These are phyloP conservation scores for Metopolophium dirhodum DNA, from an alignment of 1,140 invertebrate genomes.

Conservation along the genomic window DNA sequence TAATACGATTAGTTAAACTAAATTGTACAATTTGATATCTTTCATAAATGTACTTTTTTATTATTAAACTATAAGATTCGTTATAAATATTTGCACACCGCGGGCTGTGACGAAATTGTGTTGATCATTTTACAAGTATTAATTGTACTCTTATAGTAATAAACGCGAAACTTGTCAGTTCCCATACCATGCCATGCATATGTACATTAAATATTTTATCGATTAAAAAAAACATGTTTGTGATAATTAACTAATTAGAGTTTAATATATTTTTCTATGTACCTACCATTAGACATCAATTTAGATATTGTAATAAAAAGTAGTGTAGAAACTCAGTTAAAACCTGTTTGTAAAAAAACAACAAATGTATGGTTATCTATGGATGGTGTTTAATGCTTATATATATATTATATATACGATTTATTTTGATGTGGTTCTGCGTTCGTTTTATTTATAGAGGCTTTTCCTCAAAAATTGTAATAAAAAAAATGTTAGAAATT, in stretches of 20 bases:
- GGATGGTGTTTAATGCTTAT: not conserved
- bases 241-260: not conserved
- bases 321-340: not conserved
- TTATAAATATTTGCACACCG: not conserved
- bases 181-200: not conserved
- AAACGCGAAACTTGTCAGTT: not conserved
- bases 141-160: not conserved
- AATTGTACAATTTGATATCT: too few relatives aligned
- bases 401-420: not conserved
- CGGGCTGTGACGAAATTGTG: not conserved
- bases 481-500: slow-evolving; percentile 11
- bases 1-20: too few relatives aligned
- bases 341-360: slow-evolving; percentile 13
- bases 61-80: slow-evolving; percentile 9
- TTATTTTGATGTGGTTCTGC: not conserved
- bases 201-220: not conserved
- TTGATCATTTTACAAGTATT: not conserved
- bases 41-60: not conserved
- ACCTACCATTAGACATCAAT: not conserved
- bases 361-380: not conserved
- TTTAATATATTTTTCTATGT: slow-evolving; percentile 17
- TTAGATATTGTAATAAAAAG: slow-evolving; percentile 4
- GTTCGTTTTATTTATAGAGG: not conserved
- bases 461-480: not conserved
- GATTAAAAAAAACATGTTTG: not conserved